phyloP scores from a whole-genome alignment of 2,888 invertebrate species.

The Sabellastarte sp. region DNA sequence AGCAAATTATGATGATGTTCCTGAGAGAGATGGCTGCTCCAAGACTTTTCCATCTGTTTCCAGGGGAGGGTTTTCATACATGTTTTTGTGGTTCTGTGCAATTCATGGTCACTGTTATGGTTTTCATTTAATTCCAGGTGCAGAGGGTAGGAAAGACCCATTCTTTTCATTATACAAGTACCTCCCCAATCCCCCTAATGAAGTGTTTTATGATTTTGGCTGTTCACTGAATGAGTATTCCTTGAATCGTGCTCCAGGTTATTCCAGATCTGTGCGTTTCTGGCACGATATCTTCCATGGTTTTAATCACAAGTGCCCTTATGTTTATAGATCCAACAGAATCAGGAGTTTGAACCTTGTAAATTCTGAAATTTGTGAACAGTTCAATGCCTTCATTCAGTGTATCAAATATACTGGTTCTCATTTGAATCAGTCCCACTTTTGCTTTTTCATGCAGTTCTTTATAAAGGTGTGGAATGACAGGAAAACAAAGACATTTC shows the following conservation, averaged over 20 bases:
- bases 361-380: slow-evolving; percentile 7
- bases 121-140: slow-evolving; percentile 1
- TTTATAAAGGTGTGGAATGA: slow-evolving; percentile 5
- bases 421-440: slow-evolving; percentile 6
- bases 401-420: slow-evolving; percentile 6
- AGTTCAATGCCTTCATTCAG: slow-evolving; percentile 4
- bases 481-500: slow-evolving; percentile 3
- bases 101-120: slow-evolving; percentile 8
- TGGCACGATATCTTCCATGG: slow-evolving; percentile 10
- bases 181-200: not conserved
- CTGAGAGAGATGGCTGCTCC: not conserved
- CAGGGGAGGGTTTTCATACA: not conserved
- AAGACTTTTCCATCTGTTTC: slow-evolving; percentile 4
- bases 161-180: not conserved
- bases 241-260: not conserved
- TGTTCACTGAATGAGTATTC: slow-evolving; percentile 5
- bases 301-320: slow-evolving; percentile 4
- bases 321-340: not conserved
- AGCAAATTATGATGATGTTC: not conserved
- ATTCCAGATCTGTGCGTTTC: not conserved
- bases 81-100: slow-evolving; percentile 10
- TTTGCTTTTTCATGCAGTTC: slow-evolving; percentile 2
- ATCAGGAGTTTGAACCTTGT: not conserved
- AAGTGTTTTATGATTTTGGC: slow-evolving; percentile 9
- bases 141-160: slow-evolving; percentile 7